Evolutionary conservation across 2,797 vertebrate species (phyloP), one percentile per base, ranked within the genome.

Genomic region (Enteromius fasciolatus): DNA sequence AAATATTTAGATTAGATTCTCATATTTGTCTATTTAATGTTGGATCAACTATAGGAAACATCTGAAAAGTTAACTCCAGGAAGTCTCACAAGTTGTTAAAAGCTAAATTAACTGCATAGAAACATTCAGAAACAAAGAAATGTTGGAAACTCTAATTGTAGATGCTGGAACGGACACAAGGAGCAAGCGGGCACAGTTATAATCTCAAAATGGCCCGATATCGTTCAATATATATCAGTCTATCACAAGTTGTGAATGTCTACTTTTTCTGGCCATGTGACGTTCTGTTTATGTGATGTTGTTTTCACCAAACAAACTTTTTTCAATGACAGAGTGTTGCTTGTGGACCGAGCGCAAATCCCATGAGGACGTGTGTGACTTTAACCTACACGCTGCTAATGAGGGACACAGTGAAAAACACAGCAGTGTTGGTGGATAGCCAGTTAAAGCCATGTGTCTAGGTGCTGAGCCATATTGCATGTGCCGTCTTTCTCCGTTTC

Each of bases 361-460:
- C 50, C 76, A 81, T 5, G 44, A 76, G 66, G n/a, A 80, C 25
- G 25, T 52, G 52, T 78, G 20, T 63, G 36, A 78, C 77, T 87
- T 84, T 83, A 52, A 59, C 82, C 78, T 85, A 83, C 79, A 64
- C 46, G 73, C 79, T 85, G 78, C 77, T 85, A 75, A 81, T 76
- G 66, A 76, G 79, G 85, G 80, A 77, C 68, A 68, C 78, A 67
- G 50, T 36, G 68, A 86, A 80, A 78, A 50, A 79, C 66, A 78
- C 23, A 78, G 82, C 31, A 25, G 85, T 68, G 59, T 67, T 68
- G 41, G 85, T 85, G 85, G 63, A 76, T 54, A 61, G 83, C 63
- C 82, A 87, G 87, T 84, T 85, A 82, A 87, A 87, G 85, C 86
- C 89, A 86, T 85, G 86, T 90, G 87, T 88, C 67, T 84, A 80